Percentiles rank a stretch among this genome's conserved stretches.
These are phyloP conservation scores for Drosophila pseudoananassae DNA, from an alignment of 1,140 invertebrate genomes.

Conservation along the genomic window DNA sequence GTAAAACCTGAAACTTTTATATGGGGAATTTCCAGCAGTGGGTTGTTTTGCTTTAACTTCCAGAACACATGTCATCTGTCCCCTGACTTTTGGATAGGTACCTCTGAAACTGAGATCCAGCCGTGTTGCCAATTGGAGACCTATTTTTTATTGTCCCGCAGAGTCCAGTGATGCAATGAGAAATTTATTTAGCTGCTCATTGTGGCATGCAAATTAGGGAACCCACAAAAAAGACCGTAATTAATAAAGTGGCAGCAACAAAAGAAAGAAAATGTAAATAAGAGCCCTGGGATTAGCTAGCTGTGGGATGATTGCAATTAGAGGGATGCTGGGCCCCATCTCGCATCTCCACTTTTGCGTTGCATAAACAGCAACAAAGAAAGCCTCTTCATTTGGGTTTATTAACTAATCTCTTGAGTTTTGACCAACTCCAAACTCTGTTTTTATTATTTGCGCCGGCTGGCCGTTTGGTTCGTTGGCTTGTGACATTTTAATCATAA, in stretches of 20 bases:
- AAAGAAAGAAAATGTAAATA: slow-evolving; percentile 24
- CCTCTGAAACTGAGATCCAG: not conserved
- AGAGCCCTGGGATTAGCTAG: slow-evolving; percentile 26
- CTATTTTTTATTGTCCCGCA: slow-evolving; percentile 19
- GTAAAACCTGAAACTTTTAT: not conserved
- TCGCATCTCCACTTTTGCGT: slow-evolving; percentile 17
- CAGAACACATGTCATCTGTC: not conserved
- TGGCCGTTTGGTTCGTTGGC: slow-evolving; percentile 53
- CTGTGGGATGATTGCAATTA: slow-evolving; percentile 38
- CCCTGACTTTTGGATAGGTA: not conserved
- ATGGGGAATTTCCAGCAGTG: slow-evolving; percentile 16
- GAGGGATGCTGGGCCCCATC: slow-evolving; percentile 26
- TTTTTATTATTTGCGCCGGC: slow-evolving; percentile 29
- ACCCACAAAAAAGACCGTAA: slow-evolving; percentile 23
- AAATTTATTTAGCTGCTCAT: slow-evolving; percentile 30
- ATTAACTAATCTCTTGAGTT: slow-evolving; percentile 64
- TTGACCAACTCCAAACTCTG: slow-evolving; percentile 41
- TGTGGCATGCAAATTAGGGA: slow-evolving; percentile 39
- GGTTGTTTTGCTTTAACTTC: not conserved
- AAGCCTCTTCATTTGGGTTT: slow-evolving; percentile 27
- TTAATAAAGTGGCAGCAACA: slow-evolving; percentile 30
- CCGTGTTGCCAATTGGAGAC: slow-evolving; percentile 2
- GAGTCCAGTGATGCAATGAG: slow-evolving; percentile 40
- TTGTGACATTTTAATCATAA: slow-evolving; percentile 75
- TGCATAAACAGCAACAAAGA: slow-evolving; percentile 44